Evolutionary conservation across 2,113 vertebrate species (phyloP), one percentile per base, ranked within the genome.

Genomic region (Pelusios castaneus): DNA sequence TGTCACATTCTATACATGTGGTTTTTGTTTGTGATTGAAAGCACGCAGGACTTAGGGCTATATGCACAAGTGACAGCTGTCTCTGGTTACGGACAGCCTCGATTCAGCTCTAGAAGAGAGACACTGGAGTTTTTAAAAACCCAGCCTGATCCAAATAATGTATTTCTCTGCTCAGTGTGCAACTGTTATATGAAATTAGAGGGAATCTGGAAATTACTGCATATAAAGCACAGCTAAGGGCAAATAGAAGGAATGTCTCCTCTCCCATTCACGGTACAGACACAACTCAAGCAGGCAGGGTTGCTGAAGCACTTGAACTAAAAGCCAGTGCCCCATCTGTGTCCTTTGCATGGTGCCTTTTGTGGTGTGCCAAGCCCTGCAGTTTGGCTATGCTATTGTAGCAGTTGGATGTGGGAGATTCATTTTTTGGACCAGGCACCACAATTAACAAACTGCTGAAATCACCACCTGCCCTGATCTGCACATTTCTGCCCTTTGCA

Each of bases 1-100:
- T 98, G 98, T 98, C 84, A 93, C 97, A 97, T 97, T 97, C 94
- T 98, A 91, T 97, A 96, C 98, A 89, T 98, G 98, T 98, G 97
- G 97, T 98, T 98, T 98, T 98, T 98, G 98, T 98, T 98, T 98
- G 98, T 98, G 97, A 95, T 75, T 8, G 86, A 93, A 94, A 96
- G 93, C 95, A 89, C 85, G 96, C 93, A 88, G 97, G 97, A 89
- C 6, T 8, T 94, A 96, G 94, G 96, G 96, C 97, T 97, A 41
- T 89, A 96, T 96, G 94, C 94, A 94, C 94, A 93, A 96, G 91
- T 56, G 91, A 84, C 93, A 94, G 91, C 93, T 91, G 58, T 89
- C 94, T 97, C 97, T 96, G 96, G 96, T 97, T 96, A 90, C 80
- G 5, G 14, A 56, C 93, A 90, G 91, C 95, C 94, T 91, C 87